Evolutionary conservation across 2,797 vertebrate species (phyloP), one percentile per base, ranked within the genome.

Genomic region (Platyrinchus mystaceus): DNA sequence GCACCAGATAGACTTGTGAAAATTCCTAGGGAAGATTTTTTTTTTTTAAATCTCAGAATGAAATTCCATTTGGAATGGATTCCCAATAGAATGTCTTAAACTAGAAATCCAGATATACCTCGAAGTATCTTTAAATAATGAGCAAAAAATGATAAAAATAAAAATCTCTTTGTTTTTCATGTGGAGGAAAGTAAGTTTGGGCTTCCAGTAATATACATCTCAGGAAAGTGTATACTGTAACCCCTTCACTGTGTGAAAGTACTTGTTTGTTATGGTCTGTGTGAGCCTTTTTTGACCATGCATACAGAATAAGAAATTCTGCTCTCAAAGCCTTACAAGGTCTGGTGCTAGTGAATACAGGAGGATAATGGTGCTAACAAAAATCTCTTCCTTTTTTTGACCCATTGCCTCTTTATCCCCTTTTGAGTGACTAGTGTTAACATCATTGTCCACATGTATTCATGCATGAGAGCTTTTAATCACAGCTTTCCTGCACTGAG

Each of bases 311-410:
- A 80, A 75, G 30, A 34, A 86, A 86, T 90, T 88, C 50, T 84
- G 18, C 28, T 71, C 60, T 74, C 52, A 81, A 58, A 91, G 27
- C 44, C 44, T 75, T 56, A 74, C 74, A 93, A 85, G 5, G 52
- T 83, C 86, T 74, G 59, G 8, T 80, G 23, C 36, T 58, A 66
- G 24, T 67, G 84, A 94, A 75, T 64, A 55, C n/a, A 24, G 14
- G n/a, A 68, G 34, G 68, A 83, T 71, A 81, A 87, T 55, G 53
- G n/a, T 73, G 60, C 49, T 82, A 69, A 76, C 41, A 89, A 80
- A 94, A 92, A 67, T 79, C 32, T 23, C 70, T 84, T 84, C 23
- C n/a, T 66, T 91, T 94, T 87, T 87, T 85, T 77, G 53, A 85
- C 41, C 71, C 53, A 46, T 58, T 88, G 43, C 58, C 64, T 92